Conservation (phyloP, 30 jellyfish, hydroid and myxozoan genomes). For the Catostylus mosaicus region DNA sequence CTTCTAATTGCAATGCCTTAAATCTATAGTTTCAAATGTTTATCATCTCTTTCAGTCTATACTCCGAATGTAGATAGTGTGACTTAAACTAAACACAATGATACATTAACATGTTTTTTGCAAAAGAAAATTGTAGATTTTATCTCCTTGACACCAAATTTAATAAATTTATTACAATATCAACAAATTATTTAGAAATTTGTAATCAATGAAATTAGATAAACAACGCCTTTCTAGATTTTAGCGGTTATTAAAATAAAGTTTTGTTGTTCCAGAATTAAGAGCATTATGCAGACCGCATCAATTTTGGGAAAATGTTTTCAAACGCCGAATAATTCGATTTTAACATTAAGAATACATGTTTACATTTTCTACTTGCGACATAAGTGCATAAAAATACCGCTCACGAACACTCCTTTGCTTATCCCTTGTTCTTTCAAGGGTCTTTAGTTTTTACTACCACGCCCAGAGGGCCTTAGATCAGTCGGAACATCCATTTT, state of each 20-base stretch:
- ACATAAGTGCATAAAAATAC: background rate
- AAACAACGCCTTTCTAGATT: background rate
- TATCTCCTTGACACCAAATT: background rate
- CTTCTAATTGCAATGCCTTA: no score
- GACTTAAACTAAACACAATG: no score
- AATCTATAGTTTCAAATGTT: no score
- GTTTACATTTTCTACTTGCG: background rate
- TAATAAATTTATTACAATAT: background rate
- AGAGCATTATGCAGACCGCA: slow-evolving; percentile 6
- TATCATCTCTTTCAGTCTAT: no score
- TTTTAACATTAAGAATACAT: background rate
- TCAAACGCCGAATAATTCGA: background rate
- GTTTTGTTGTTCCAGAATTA: background rate
- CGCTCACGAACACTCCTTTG: background rate
- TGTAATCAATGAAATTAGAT: background rate
- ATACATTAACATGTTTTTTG: no score
- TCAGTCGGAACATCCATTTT: no score
- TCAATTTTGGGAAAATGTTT: background rate
- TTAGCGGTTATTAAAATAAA: background rate
- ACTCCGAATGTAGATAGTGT: no score
- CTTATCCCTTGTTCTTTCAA: background rate
- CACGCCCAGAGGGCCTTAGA: slow-evolving; percentile 6
- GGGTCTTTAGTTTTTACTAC: background rate
- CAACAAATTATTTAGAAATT: slow-evolving; percentile 2
- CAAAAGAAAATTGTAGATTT: background rate